phyloP scores from a whole-genome alignment of 35 echinoderm and acorn worm species.

The Amphiura filiformis region DNA sequence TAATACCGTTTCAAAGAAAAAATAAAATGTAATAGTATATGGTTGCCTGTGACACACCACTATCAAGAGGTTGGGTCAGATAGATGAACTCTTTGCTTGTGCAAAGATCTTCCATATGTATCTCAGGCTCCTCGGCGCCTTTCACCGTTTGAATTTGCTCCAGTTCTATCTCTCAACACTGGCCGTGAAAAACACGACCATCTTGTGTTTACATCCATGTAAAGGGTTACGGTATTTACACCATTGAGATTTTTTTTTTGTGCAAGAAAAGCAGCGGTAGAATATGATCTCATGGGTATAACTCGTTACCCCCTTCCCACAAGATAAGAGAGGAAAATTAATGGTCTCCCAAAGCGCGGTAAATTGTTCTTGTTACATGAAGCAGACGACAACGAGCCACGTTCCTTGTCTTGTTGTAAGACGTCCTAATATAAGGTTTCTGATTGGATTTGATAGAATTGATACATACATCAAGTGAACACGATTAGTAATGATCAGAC shows the following conservation, averaged over 20 bases:
- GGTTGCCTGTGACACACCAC: too few relatives aligned
- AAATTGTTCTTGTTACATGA: too few relatives aligned
- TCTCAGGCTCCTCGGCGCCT: background rate
- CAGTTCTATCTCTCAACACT: background rate
- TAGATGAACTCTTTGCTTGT: background rate
- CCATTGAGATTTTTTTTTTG: background rate
- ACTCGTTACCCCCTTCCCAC: background rate
- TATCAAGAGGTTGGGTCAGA: background rate
- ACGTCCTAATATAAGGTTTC: too few relatives aligned
- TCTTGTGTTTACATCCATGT: conserved; percentile 2
- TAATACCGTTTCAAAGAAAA: too few relatives aligned
- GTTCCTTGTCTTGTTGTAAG: too few relatives aligned
- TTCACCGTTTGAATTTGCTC: background rate
- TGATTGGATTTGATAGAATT: too few relatives aligned
- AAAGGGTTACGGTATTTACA: conserved; percentile 11
- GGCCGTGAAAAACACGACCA: conserved; percentile 6
- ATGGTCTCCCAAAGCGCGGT: too few relatives aligned
- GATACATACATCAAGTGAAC: too few relatives aligned
- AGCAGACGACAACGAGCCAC: too few relatives aligned
- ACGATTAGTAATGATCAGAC: too few relatives aligned
- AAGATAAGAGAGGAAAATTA: background rate
- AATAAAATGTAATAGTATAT: too few relatives aligned
- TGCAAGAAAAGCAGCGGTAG: background rate
- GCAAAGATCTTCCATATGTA: conserved; percentile 4
- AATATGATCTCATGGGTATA: background rate